Base-by-base conservation (phyloP, 1,140 invertebrate species). In the Drosophila arawakana region DNA sequence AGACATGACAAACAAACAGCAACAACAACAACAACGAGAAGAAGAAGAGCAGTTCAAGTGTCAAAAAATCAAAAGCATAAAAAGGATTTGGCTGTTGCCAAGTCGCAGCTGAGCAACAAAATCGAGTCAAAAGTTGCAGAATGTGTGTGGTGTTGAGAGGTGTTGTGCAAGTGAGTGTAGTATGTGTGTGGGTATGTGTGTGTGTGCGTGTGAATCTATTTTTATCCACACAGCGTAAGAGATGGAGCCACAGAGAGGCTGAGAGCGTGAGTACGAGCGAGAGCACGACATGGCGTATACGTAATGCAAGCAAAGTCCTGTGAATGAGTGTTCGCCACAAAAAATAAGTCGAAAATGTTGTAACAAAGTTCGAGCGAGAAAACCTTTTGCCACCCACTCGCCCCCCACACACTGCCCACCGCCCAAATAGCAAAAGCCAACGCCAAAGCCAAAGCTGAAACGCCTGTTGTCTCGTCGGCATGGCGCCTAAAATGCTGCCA, bases 41-140 rank as follows among this genome's bases (percentile, higher is more conserved):
- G 25, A 30, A 30, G 25, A 30, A 30, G 25, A 30, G 65, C 67
- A 65, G 65, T 74, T 67, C 50, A 78, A 88, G 84, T 88, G 84
- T 88, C 84, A 88, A 88, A 89, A 88, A 88, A 89, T 88, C 84
- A 89, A 84, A 89, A 89, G 85, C 85, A 90, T 90, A 85, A 89
- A 84, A 89, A 89, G 84, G 84, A 90, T 89, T 89, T 90, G 69
- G 68, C 80, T 89, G 84, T 90, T 89, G 84, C 84, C 84, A 89
- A 81, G 80, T 73, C 55, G 63, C 69, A 70, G 62, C 75, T 61
- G 49, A 75, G 50, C 50, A 54, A 25, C 46, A 30, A 68, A 49
- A 7, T 15, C 44, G 44, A 47, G 58, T 63, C 35, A 50, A 61
- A 60, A 55, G 62, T 60, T 78, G 37, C 8, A 10, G 37, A 39